Conservation (phyloP, 2,888 invertebrate genomes). For the Meliscaeva auricollis region DNA sequence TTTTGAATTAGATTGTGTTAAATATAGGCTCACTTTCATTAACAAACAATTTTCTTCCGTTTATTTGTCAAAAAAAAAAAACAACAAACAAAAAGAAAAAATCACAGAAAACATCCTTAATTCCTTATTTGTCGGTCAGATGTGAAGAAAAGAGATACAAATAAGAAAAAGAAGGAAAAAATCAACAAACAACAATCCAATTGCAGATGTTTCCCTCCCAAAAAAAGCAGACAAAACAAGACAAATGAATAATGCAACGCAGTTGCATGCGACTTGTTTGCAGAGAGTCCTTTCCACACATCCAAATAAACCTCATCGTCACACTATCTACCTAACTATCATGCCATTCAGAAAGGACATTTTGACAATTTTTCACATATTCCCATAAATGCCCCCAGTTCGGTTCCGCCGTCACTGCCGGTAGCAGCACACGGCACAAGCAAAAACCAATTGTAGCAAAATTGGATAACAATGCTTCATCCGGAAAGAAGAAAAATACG, state of each 20-base stretch:
- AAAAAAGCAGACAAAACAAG: not conserved
- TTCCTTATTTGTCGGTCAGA: slow-evolving; percentile 43
- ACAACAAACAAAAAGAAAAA: not conserved
- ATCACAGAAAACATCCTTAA: slow-evolving; percentile 35
- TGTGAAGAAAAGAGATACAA: slow-evolving; percentile 11
- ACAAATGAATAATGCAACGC: slow-evolving; percentile 54
- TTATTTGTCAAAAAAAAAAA: slow-evolving; percentile 49
- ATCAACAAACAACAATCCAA: slow-evolving; percentile 63
- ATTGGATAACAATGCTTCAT: slow-evolving; percentile 69
- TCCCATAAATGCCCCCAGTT: slow-evolving; percentile 48
- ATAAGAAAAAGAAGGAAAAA: slow-evolving; percentile 7
- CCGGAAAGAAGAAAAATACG: not conserved
- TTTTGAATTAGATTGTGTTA: slow-evolving; percentile 45
- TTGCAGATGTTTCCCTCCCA: slow-evolving; percentile 63
- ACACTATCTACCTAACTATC: not conserved
- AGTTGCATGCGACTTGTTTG: slow-evolving; percentile 48
- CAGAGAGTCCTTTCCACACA: slow-evolving; percentile 51
- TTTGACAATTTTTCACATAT: slow-evolving; percentile 50
- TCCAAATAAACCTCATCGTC: slow-evolving; percentile 24
- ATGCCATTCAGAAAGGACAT: slow-evolving; percentile 19
- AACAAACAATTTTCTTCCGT: slow-evolving; percentile 68
- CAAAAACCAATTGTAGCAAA: slow-evolving; percentile 65
- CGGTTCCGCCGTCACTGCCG: not conserved
- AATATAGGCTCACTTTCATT: slow-evolving; percentile 58
- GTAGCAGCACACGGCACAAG: slow-evolving; percentile 18